Conservation (phyloP, 2,797 vertebrate genomes). For the Spinus pinus region DNA sequence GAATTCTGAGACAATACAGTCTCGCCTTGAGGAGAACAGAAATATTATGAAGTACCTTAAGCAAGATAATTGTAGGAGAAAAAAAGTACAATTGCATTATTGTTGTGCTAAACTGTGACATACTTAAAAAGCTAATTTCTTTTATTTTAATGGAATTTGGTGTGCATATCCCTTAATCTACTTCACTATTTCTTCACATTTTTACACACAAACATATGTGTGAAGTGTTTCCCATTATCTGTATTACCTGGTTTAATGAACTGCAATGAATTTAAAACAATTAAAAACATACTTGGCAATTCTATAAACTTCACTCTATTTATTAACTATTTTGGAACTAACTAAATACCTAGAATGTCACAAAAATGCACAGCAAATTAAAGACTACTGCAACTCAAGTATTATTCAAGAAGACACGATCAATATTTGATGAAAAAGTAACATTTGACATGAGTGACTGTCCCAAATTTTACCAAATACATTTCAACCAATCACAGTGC, state of each 20-base stretch:
- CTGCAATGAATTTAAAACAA: constrained; percentile 20
- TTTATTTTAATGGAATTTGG: constrained; percentile 69
- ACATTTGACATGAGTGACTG: constrained; percentile 42
- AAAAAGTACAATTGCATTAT: constrained; percentile 65
- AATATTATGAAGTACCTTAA: constrained; percentile 73
- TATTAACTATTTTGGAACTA: neutral
- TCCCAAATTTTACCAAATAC: constrained; percentile 44
- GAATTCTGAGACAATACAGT: constrained; percentile 66
- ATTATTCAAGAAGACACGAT: neutral
- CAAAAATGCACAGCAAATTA: neutral
- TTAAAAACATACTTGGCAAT: constrained; percentile 12
- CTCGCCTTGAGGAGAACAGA: constrained; percentile 68
- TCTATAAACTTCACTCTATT: neutral
- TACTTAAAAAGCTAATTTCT: constrained; percentile 72
- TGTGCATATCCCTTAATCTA: constrained; percentile 55
- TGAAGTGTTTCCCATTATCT: constrained; percentile 19
- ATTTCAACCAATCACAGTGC: constrained; percentile 16
- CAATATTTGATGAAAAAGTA: constrained; percentile 58
- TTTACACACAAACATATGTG: constrained; percentile 32
- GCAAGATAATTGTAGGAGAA: constrained; percentile 68
- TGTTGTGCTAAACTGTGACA: constrained; percentile 72
- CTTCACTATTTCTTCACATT: constrained; percentile 28
- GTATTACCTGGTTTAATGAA: neutral
- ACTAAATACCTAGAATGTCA: neutral
- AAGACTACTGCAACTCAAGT: neutral